Evolutionary conservation across 2,113 vertebrate genomes (phyloP), one percentile per base, ranked within the genome.

Genomic region (Pteronura brasiliensis): DNA sequence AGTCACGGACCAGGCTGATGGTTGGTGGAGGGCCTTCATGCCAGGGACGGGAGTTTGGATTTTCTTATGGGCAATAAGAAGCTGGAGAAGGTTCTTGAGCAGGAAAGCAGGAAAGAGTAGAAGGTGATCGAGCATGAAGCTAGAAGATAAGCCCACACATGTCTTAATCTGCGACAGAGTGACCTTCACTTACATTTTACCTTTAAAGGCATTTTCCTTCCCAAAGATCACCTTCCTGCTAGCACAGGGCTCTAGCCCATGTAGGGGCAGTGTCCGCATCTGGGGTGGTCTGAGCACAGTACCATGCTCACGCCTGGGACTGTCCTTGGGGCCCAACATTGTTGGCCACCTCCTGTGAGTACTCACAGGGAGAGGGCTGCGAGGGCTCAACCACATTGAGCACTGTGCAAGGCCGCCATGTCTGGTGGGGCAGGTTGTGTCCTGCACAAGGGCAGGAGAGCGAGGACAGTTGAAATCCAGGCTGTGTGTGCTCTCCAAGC

Each of bases 131-230:
- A 61, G 34, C 7, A 65, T 65, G 47, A 63, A 47, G 86, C 52
- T 12, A 52, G 36, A 83, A 55, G n/a, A 61, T 25, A 76, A 67
- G 39, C 61, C 61, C 36, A 10, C 8, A 36, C 55, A 21, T 13
- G 74, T 42, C 34, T 93, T 59, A 39, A 55, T 27, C 65, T 76
- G 36, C 14, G 34, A 52, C 34, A 79, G 25, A 79, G 34, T 63
- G 20, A 39, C n/a, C 52, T 87, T 69, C 81, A 36, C 42, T 88
- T 79, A 21, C 25, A 74, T 80, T 79, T 74, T 44, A 91, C 18
- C 42, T 39, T 47, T 8, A 61, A 72, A 91, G 23, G 2, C 20
- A 65, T 65, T 31, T 52, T 83, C 21, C 9, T 83, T 7, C 79
- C 44, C 15, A 25, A 29, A 74, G 34, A 67, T 42, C 11, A 10